These are phyloP conservation scores for Nothoprocta pentlandii DNA, from an alignment of 2,113 vertebrate genomes.

Conservation along the genomic window DNA sequence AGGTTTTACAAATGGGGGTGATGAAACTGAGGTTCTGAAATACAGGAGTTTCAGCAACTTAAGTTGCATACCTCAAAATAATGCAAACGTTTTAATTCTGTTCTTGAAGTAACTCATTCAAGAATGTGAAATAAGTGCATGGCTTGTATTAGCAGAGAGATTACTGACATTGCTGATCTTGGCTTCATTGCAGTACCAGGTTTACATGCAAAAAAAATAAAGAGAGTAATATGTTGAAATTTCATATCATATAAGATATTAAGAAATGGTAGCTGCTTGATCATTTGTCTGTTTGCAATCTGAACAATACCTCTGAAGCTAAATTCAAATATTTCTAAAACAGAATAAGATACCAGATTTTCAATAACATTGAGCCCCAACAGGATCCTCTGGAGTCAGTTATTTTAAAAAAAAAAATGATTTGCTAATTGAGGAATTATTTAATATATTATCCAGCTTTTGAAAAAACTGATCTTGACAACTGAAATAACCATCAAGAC, in stretches of 20 bases:
- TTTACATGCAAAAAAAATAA: neutral
- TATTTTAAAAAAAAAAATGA: neutral
- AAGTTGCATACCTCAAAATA: neutral
- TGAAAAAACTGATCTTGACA: constrained; percentile 3
- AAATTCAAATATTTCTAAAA: neutral
- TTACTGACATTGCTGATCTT: neutral
- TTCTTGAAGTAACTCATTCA: neutral
- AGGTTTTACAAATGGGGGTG: neutral
- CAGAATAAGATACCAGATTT: neutral
- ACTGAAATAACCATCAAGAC: neutral
- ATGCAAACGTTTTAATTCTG: neutral
- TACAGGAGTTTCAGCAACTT: neutral
- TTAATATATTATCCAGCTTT: neutral
- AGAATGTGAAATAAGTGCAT: neutral
- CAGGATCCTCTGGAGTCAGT: neutral
- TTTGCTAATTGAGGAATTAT: neutral
- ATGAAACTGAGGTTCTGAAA: neutral
- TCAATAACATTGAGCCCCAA: neutral
- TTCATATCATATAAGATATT: neutral
- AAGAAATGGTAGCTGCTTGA: constrained; percentile 5
- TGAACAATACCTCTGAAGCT: neutral
- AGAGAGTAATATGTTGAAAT: neutral
- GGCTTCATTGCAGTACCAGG: neutral
- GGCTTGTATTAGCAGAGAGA: neutral
- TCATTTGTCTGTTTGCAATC: neutral